Evolutionary conservation across 1,140 invertebrate species (phyloP).

Genomic region (Andricus grossulariae): DNA sequence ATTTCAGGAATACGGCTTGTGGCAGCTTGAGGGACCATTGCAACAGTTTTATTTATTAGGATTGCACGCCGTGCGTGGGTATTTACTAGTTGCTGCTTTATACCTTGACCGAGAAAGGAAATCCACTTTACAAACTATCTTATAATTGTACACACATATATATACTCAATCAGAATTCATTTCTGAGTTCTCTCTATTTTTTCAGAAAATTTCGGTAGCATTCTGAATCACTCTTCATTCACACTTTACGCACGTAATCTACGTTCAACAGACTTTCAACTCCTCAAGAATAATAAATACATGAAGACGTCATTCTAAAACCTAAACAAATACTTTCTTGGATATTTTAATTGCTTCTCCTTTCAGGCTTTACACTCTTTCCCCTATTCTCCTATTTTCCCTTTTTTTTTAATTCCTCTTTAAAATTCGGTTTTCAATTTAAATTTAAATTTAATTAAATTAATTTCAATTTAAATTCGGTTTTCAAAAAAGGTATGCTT

Average conservation of each 20-base stretch:
- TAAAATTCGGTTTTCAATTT: no score
- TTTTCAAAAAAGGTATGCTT: no score
- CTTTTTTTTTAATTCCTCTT: no score
- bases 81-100: slow-evolving; percentile 48
- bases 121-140: slow-evolving; percentile 39
- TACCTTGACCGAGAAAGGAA: slow-evolving; percentile 68
- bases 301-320: not conserved
- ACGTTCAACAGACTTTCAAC: not conserved
- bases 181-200: not conserved
- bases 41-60: slow-evolving; percentile 64
- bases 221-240: slow-evolving; percentile 15
- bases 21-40: slow-evolving; percentile 44
- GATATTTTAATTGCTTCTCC: no score
- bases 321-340: no score
- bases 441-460: no score
- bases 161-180: not conserved
- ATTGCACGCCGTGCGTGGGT: slow-evolving; percentile 48
- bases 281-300: not conserved
- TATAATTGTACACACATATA: not conserved
- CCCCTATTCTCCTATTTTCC: no score
- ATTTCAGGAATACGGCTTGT: slow-evolving; percentile 54
- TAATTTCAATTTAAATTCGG: no score
- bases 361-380: no score
- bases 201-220: not conserved
- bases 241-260: slow-evolving; percentile 1